A percentile compares a stretch with the other conserved stretches of the same genome.
These are phyloP conservation scores for Ectemnius lituratus DNA, from an alignment of 2,888 invertebrate genomes.

Conservation along the genomic window DNA sequence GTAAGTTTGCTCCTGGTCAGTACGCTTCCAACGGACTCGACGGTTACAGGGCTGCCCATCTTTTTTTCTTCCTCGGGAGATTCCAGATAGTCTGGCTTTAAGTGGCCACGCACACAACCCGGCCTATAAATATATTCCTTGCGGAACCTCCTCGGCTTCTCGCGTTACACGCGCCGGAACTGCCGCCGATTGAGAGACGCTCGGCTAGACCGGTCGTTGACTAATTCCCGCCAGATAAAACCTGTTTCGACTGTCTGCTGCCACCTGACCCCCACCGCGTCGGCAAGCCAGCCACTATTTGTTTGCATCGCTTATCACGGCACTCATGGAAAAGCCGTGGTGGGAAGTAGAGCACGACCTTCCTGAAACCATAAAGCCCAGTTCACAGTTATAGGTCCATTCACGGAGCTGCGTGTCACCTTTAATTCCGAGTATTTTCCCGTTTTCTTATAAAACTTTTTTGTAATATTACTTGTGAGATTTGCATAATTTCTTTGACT, in stretches of 20 bases:
- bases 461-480: too few relatives aligned
- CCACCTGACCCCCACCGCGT: neutral
- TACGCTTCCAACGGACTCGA: too few relatives aligned
- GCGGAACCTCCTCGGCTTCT: constrained; percentile 54
- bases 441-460: too few relatives aligned
- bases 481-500: too few relatives aligned
- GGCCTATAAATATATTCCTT: constrained; percentile 58
- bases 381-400: too few relatives aligned
- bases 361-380: too few relatives aligned
- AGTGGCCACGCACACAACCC: constrained; percentile 48
- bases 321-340: too few relatives aligned
- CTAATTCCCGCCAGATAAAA: neutral
- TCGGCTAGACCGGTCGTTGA: constrained; percentile 19
- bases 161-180: constrained; percentile 51
- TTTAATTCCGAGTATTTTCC: too few relatives aligned
- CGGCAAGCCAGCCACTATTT: neutral
- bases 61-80: constrained; percentile 32
- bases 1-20: neutral
- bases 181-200: constrained; percentile 31
- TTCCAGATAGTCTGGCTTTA: constrained; percentile 50
- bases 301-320: too few relatives aligned
- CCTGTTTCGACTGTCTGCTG: neutral
- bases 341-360: too few relatives aligned
- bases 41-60: constrained; percentile 12
- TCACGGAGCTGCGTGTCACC: too few relatives aligned